Evolutionary conservation across 2,888 invertebrate genomes (phyloP).

Genomic region (Mactromeris polynyma): DNA sequence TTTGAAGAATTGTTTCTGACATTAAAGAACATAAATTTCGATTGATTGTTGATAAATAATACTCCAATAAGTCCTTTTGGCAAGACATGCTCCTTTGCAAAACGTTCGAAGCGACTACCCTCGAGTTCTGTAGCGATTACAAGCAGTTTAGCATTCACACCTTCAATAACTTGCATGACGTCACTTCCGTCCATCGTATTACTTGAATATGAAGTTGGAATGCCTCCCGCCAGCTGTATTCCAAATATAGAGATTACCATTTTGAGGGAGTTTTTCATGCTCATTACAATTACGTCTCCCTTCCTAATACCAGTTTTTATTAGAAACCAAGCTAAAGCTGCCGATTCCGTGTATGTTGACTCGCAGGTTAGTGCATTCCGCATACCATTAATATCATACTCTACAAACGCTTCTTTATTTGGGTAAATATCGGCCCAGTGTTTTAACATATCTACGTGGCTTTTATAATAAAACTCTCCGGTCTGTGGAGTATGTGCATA

Average conservation of each 20-base stretch:
- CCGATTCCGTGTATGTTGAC: background rate
- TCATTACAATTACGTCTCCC: slow-evolving; percentile 19
- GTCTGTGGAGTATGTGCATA: slow-evolving; percentile 3
- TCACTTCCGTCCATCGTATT: slow-evolving; percentile 27
- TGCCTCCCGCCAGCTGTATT: slow-evolving; percentile 17
- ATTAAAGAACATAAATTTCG: background rate
- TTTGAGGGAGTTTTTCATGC: slow-evolving; percentile 19
- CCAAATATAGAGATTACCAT: slow-evolving; percentile 23
- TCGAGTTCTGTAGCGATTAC: background rate
- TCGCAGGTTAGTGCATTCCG: background rate
- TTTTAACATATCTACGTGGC: background rate
- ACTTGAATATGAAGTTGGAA: background rate
- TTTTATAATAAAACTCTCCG: slow-evolving; percentile 6
- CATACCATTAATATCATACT: background rate
- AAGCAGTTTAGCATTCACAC: background rate
- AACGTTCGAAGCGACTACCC: background rate
- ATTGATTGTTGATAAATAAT: background rate
- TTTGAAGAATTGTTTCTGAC: background rate
- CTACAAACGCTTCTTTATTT: slow-evolving; percentile 32
- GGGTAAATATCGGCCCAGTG: slow-evolving; percentile 7
- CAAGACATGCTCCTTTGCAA: background rate
- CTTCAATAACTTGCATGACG: background rate
- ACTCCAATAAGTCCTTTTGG: background rate
- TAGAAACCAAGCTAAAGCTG: background rate
- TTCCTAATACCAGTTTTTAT: slow-evolving; percentile 12